These are phyloP conservation scores for Rhamnusium bicolor DNA, from an alignment of 2,888 invertebrate species.

Conservation along the genomic window DNA sequence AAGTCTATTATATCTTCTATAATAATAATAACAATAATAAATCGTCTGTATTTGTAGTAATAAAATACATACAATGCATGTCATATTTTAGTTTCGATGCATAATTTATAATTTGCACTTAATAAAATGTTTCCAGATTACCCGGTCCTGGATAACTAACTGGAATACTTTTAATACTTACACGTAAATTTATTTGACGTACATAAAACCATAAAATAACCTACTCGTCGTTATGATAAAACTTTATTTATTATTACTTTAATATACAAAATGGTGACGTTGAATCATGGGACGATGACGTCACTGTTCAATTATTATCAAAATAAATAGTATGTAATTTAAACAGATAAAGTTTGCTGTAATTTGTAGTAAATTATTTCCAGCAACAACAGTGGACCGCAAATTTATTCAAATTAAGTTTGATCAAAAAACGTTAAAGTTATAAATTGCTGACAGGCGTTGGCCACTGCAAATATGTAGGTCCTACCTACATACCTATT, in stretches of 20 bases:
- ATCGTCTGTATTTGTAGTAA: no score
- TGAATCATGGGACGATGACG: conserved; percentile 22
- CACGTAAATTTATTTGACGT: conserved; percentile 33
- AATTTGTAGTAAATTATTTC: not conserved
- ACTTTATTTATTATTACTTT: conserved; percentile 20
- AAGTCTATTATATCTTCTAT: no score
- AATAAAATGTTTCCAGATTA: no score
- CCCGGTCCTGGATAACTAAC: conserved; percentile 8
- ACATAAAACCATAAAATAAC: conserved; percentile 21
- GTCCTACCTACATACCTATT: not conserved
- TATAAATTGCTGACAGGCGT: no score
- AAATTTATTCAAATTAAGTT: not conserved
- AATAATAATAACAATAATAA: no score
- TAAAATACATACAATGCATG: no score
- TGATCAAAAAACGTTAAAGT: no score
- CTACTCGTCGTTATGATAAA: conserved; percentile 31
- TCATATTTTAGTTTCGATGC: no score
- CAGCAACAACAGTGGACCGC: not conserved
- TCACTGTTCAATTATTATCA: conserved; percentile 24
- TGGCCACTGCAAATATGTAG: not conserved
- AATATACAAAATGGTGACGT: conserved; percentile 18
- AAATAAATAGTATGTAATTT: conserved; percentile 26
- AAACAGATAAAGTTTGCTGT: conserved; percentile 18
- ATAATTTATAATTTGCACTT: no score
- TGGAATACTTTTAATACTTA: conserved; percentile 22